phyloP scores from a whole-genome alignment of 2,888 invertebrate genomes.

The Andrena trimmerana region DNA sequence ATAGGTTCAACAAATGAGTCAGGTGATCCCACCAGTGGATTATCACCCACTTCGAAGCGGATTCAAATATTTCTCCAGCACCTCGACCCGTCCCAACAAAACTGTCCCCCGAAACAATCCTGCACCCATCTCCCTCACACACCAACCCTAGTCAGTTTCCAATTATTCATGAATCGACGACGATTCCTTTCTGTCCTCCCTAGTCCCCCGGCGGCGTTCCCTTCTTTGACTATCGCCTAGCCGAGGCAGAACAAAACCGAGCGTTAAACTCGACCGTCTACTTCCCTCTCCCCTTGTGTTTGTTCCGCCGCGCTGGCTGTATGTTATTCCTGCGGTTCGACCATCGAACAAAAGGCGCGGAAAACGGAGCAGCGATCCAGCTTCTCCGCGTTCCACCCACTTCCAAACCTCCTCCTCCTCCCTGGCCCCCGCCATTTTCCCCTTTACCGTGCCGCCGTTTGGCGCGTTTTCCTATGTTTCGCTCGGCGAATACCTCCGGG shows the following conservation, averaged over 20 bases:
- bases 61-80: neutral
- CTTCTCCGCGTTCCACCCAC: neutral
- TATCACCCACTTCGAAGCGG: too few relatives aligned
- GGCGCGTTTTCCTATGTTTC: slow-evolving; percentile 7
- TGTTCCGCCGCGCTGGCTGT: slow-evolving; percentile 8
- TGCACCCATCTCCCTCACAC: too few relatives aligned
- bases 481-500: slow-evolving; percentile 7
- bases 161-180: slow-evolving; percentile 19
- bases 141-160: slow-evolving; percentile 1
- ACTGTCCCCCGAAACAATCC: neutral
- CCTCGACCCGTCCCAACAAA: neutral
- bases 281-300: slow-evolving; percentile 14
- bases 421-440: too few relatives aligned
- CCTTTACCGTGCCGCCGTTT: neutral
- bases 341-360: slow-evolving; percentile 35
- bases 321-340: slow-evolving; percentile 37
- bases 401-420: neutral
- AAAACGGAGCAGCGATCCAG: slow-evolving; percentile 30
- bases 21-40: too few relatives aligned
- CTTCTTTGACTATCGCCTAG: slow-evolving; percentile 21
- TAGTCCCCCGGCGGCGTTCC: neutral
- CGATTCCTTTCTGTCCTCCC: neutral
- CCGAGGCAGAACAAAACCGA: slow-evolving; percentile 11
- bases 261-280: slow-evolving; percentile 12
- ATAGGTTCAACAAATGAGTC: too few relatives aligned